Percentiles rank a stretch among this genome's conserved stretches.
phyloP scores from a whole-genome alignment of 2,113 vertebrate genomes.

The Clarias gariepinus region DNA sequence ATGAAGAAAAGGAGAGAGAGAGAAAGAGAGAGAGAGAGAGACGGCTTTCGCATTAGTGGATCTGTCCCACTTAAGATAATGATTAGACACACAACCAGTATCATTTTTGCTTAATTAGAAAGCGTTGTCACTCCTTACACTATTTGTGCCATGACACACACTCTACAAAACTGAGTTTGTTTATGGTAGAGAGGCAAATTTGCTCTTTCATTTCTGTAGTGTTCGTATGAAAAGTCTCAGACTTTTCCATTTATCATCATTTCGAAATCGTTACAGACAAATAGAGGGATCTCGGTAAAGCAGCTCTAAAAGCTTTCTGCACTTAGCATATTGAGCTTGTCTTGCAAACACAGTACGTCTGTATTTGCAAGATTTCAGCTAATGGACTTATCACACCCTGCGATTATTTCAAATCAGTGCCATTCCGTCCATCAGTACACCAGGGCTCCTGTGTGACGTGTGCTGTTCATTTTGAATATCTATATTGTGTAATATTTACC shows the following conservation, averaged over 20 bases:
- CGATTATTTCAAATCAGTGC: background rate
- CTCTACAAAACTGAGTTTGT: background rate
- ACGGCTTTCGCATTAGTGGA: constrained; percentile 60
- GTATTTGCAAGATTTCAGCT: background rate
- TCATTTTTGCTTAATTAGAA: constrained; percentile 70
- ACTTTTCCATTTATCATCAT: background rate
- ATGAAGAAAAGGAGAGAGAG: background rate
- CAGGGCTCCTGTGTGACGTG: background rate
- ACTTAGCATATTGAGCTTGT: background rate
- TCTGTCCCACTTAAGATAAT: constrained; percentile 68
- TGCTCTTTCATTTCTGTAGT: background rate
- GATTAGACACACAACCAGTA: constrained; percentile 66
- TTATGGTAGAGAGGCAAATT: background rate
- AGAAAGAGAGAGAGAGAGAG: background rate
- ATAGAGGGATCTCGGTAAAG: background rate
- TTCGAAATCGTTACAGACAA: background rate
- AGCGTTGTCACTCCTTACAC: constrained; percentile 71
- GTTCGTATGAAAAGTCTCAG: background rate
- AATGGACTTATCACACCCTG: background rate
- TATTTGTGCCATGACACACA: background rate
- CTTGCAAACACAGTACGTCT: background rate
- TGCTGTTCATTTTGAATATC: background rate
- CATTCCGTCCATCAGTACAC: background rate
- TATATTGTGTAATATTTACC: background rate
- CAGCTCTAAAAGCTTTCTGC: constrained; percentile 11